Percentiles rank a stretch among this genome's conserved stretches.
Evolutionary conservation across 1,140 invertebrate genomes (phyloP).

Genomic region (Drosophila arawakana): DNA sequence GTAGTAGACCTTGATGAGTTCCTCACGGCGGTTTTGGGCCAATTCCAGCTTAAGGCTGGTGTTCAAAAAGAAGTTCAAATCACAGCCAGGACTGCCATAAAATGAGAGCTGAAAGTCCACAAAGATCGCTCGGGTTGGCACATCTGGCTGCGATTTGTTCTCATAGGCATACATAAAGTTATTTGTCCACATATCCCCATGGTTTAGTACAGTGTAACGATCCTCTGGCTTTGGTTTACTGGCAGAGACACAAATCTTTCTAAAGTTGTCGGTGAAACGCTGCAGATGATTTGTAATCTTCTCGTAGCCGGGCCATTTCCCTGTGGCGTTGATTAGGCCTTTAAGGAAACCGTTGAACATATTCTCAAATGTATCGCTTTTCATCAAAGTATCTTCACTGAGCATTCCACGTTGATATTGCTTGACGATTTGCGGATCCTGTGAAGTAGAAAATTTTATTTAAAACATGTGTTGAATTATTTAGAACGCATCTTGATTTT

Average conservation of each 20-base stretch:
- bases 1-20: slow-evolving; percentile 78
- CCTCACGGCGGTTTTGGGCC: slow-evolving; percentile 70
- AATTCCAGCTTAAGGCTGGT: slow-evolving; percentile 71
- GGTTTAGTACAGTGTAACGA: slow-evolving; percentile 86
- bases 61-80: slow-evolving; percentile 79
- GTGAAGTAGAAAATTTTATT: not conserved
- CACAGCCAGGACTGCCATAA: slow-evolving; percentile 75
- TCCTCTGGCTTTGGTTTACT: slow-evolving; percentile 62
- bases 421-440: slow-evolving; percentile 68
- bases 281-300: slow-evolving; percentile 61
- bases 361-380: slow-evolving; percentile 58
- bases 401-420: slow-evolving; percentile 71
- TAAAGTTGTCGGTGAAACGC: slow-evolving; percentile 85
- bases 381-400: slow-evolving; percentile 59
- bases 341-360: slow-evolving; percentile 69
- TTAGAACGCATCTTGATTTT: not conserved
- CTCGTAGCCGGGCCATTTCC: slow-evolving; percentile 71
- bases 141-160: slow-evolving; percentile 74
- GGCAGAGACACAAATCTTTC: slow-evolving; percentile 63
- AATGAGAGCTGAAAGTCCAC: slow-evolving; percentile 82
- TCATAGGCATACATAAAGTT: slow-evolving; percentile 88
- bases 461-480: not conserved
- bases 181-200: slow-evolving; percentile 89
- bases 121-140: slow-evolving; percentile 86
- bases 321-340: slow-evolving; percentile 61